Base-by-base conservation (phyloP, 2,113 vertebrate genomes). In the Benthochromis sp. region DNA sequence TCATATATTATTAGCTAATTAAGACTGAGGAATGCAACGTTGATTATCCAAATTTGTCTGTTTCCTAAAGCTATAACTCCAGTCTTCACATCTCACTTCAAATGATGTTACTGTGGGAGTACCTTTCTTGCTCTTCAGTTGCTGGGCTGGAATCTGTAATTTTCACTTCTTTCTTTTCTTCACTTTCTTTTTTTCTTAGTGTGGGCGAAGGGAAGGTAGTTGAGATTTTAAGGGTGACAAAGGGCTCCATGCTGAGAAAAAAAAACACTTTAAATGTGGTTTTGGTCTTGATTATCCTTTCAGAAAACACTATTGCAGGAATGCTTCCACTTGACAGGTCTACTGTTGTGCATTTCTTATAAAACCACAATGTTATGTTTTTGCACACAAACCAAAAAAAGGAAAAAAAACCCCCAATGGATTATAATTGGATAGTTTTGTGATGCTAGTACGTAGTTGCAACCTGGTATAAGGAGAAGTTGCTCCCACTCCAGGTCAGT, bases 321-420 rank as follows among this genome's bases (percentile, higher is more conserved):
- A 59, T 57, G 50, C 19, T 61, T 59, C 40, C n/a, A 76, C 50
- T 82, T 9, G 80, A 40, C 17, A 66, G 55, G 31, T 40, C 45
- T 45, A 66, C 43, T n/a, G 34, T 50, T 31, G 34, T 43, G 50
- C 29, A 81, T 21, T 45, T 38, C 53, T 27, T 81, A 27, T 12
- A 19, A 59, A 43, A 59, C 53, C 21, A 52, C 9, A 52, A 45
- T 73, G 13, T 73, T 73, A 27, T 45, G 21, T 45, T 73, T 5
- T 73, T 27, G 21, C 40, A 73, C 69, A 45, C 14, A 24, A 27
- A 73, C 2, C 14, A 50, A 76, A 76, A 40, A 45, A 19, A 19
- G 2, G 1, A 1, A 47, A 66, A 13, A 17, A 27, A 13, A 10
- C n/a, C n/a, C n/a, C 0, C 66, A 76, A 19, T 12, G 16, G 27